A percentile compares a stretch with the other conserved stretches of the same genome.
Evolutionary conservation across 2,888 invertebrate genomes (phyloP).

Genomic region (Drosophila eohydei): DNA sequence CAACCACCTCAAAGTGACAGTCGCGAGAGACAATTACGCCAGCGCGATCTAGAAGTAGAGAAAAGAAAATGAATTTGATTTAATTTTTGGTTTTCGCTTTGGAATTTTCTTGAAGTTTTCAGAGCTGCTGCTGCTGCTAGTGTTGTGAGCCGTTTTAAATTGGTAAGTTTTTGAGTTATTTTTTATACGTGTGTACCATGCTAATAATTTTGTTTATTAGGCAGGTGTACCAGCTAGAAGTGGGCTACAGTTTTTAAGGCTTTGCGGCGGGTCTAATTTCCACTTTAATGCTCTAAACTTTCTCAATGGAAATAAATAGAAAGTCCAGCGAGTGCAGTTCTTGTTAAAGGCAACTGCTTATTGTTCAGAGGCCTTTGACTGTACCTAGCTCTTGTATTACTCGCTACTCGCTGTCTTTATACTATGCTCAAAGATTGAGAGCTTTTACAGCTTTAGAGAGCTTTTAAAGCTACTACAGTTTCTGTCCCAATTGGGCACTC

Average conservation of each 20-base stretch:
- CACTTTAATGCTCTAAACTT: background rate
- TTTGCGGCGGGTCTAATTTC: too few relatives aligned
- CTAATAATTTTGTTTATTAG: background rate
- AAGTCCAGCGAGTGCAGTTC: background rate
- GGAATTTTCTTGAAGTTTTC: background rate
- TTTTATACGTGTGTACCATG: background rate
- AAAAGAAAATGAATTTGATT: background rate
- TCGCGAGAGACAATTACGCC: constrained; percentile 82
- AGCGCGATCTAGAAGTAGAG: constrained; percentile 70
- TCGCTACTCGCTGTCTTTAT: background rate
- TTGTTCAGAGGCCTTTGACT: background rate
- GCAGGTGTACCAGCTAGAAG: background rate
- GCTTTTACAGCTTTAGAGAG: background rate
- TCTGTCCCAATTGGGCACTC: background rate
- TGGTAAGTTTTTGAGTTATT: background rate
- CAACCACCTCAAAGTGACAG: constrained; percentile 82
- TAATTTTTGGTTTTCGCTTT: background rate
- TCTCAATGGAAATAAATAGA: background rate
- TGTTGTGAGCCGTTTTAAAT: background rate
- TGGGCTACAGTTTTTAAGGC: background rate
- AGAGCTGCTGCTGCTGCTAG: background rate
- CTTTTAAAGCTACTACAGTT: background rate
- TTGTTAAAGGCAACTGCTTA: background rate
- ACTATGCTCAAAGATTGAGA: background rate
- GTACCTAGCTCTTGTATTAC: background rate